Evolutionary conservation across 2,888 invertebrate species (phyloP).

Genomic region (Peribatodes rhomboidaria): DNA sequence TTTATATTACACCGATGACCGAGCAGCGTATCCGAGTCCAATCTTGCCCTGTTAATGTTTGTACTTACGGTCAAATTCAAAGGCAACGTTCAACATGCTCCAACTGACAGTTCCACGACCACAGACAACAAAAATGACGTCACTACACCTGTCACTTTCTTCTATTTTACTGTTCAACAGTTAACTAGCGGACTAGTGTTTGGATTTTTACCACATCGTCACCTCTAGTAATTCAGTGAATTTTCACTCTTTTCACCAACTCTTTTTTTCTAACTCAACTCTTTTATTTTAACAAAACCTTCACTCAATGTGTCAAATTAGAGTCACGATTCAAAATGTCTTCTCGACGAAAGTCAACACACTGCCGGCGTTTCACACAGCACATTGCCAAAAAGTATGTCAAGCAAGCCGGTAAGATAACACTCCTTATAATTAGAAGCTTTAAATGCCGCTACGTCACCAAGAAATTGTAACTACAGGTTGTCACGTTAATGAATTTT

Average conservation of each 20-base stretch:
- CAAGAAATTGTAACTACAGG: background rate
- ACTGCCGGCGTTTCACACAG: background rate
- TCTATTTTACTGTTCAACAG: background rate
- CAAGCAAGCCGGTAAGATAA: slow-evolving; percentile 17
- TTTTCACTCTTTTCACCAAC: no score
- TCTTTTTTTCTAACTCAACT: background rate
- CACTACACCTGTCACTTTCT: background rate
- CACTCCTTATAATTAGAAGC: background rate
- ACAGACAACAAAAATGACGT: slow-evolving; percentile 52
- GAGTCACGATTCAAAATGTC: background rate
- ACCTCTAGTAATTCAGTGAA: no score
- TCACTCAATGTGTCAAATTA: background rate
- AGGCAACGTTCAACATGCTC: slow-evolving; percentile 83
- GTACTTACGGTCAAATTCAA: slow-evolving; percentile 81
- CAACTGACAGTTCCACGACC: slow-evolving; percentile 56
- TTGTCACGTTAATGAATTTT: background rate
- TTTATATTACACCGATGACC: no score
- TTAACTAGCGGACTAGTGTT: no score
- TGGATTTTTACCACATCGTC: no score
- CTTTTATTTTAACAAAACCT: background rate
- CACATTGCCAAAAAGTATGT: slow-evolving; percentile 18
- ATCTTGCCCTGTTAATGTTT: no score
- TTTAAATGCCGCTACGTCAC: background rate
- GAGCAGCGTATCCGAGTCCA: background rate
- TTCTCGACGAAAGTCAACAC: slow-evolving; percentile 3